phyloP scores from a whole-genome alignment of 2,113 vertebrate genomes.

The Chrysochloris asiatica region DNA sequence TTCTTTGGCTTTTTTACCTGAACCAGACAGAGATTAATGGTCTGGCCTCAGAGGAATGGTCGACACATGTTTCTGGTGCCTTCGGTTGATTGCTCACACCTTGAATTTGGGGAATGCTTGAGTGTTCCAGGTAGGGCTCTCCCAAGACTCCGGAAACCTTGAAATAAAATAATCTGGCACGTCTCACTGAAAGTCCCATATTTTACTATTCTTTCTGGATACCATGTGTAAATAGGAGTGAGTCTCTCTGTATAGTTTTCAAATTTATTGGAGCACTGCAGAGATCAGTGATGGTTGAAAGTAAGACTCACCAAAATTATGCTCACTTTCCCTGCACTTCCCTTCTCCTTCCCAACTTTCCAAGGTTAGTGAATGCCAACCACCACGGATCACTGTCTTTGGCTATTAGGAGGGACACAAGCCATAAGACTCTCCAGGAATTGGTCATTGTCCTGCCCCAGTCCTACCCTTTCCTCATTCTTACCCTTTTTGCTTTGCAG shows the following conservation, averaged over 20 bases:
- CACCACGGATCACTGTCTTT: not conserved
- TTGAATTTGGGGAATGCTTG: slow-evolving; percentile 16
- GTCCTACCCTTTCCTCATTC: not conserved
- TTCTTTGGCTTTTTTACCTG: slow-evolving; percentile 68
- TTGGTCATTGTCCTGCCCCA: not conserved
- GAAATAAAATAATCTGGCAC: slow-evolving; percentile 40
- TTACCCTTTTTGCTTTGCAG: not conserved
- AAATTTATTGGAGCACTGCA: slow-evolving; percentile 26
- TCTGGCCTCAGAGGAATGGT: not conserved
- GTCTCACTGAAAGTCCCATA: not conserved
- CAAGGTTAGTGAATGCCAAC: not conserved
- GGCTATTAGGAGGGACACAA: not conserved
- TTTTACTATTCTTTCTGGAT: slow-evolving; percentile 42
- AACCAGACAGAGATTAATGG: slow-evolving; percentile 66
- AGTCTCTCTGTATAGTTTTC: slow-evolving; percentile 33
- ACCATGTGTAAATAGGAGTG: slow-evolving; percentile 15
- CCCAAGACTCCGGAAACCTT: slow-evolving; percentile 19
- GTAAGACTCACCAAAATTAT: not conserved
- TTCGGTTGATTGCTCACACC: slow-evolving; percentile 39
- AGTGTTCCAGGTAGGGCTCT: slow-evolving; percentile 19
- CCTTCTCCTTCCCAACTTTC: not conserved
- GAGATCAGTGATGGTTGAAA: not conserved
- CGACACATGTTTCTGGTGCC: slow-evolving; percentile 5
- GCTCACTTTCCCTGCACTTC: not conserved
- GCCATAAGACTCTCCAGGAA: not conserved